Percentiles rank a stretch among this genome's conserved stretches.
phyloP scores from a whole-genome alignment of 2,888 invertebrate species.

The Chydorus sphaericus region DNA sequence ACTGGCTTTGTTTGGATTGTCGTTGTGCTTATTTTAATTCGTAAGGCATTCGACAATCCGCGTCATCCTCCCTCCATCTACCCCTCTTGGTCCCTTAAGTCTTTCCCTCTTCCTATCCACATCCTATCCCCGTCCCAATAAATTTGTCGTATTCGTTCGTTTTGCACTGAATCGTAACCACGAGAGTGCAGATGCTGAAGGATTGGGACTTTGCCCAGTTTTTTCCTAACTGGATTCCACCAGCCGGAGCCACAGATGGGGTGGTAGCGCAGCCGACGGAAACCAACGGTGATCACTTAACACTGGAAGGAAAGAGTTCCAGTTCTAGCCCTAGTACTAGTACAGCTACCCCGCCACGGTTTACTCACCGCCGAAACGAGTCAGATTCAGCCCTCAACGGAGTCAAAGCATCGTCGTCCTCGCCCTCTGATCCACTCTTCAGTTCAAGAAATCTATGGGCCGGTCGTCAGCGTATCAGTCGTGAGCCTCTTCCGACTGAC shows the following conservation, averaged over 20 bases:
- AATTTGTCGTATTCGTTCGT: conserved; percentile 6
- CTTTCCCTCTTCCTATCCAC: conserved; percentile 15
- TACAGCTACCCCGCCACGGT: conserved; percentile 22
- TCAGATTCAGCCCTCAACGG: conserved; percentile 35
- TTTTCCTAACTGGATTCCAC: conserved; percentile 36
- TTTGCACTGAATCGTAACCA: conserved; percentile 36
- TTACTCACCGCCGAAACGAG: conserved; percentile 56
- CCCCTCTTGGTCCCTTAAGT: conserved; percentile 22
- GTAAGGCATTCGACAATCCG: too few relatives aligned
- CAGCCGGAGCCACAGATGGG: neutral
- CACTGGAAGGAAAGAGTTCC: conserved; percentile 33
- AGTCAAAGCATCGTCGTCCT: neutral
- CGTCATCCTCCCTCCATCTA: conserved; percentile 16
- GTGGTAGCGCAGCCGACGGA: neutral
- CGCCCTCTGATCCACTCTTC: neutral
- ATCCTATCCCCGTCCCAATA: neutral
- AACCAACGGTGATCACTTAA: conserved; percentile 1
- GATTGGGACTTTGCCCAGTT: conserved; percentile 79
- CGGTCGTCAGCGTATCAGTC: neutral
- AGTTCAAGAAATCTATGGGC: neutral
- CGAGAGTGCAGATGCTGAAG: conserved; percentile 65
- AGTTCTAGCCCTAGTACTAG: conserved; percentile 19
- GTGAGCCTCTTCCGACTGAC: conserved; percentile 26
- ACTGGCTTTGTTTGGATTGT: too few relatives aligned
- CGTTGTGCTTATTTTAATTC: too few relatives aligned